Percentiles rank a stretch among this genome's conserved stretches.
Conservation (phyloP, 2,888 invertebrate species). For the Kuschelorhynchus macadamiae region DNA sequence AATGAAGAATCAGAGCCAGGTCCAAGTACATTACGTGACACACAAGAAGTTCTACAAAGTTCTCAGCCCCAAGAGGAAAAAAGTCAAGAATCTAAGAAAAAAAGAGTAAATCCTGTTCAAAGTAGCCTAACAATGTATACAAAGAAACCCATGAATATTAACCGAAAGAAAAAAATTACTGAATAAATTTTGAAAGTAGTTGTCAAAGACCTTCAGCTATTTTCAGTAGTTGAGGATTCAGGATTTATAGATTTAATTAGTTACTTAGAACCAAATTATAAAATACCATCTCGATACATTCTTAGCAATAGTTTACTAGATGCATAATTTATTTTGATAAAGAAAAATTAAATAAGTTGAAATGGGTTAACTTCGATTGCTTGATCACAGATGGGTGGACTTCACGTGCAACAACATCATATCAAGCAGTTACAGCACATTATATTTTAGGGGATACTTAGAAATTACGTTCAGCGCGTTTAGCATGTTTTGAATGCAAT, state of each 20-base stretch:
- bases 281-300: constrained; percentile 31
- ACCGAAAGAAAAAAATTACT: constrained; percentile 34
- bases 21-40: no score
- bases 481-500: constrained; percentile 8
- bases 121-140: no score
- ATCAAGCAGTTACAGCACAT: constrained; percentile 20
- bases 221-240: constrained; percentile 44
- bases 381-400: constrained; percentile 20
- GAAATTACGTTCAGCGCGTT: constrained; percentile 1
- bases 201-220: constrained; percentile 40
- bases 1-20: no score
- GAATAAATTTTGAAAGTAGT: constrained; percentile 35
- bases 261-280: constrained; percentile 36
- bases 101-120: no score
- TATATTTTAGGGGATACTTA: constrained; percentile 12
- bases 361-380: constrained; percentile 27
- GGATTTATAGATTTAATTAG: constrained; percentile 34
- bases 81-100: no score
- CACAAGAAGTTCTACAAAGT: no score
- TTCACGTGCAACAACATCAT: constrained; percentile 4
- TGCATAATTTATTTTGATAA: constrained; percentile 21
- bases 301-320: constrained; percentile 31
- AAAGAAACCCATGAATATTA: constrained; percentile 15
- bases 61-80: no score
- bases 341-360: constrained; percentile 33